Evolutionary conservation across 2,888 invertebrate genomes (phyloP).

Genomic region (Melieria crassipennis): DNA sequence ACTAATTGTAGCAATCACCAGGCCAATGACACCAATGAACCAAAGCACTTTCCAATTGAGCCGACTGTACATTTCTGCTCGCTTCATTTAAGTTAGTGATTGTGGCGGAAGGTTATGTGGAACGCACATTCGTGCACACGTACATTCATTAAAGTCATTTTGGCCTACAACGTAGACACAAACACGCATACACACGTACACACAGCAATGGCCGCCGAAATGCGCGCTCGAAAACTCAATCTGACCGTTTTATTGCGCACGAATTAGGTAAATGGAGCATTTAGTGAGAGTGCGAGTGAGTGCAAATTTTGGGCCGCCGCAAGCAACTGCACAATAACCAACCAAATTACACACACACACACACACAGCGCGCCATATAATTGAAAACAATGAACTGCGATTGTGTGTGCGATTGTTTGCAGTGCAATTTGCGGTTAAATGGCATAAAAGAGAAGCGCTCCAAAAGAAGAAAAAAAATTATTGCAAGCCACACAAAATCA

Average conservation of each 20-base stretch:
- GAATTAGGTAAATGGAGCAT: slow-evolving; percentile 36
- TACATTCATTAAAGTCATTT: background rate
- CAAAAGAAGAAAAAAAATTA: too few species aligned
- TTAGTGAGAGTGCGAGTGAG: slow-evolving; percentile 3
- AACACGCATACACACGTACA: slow-evolving; percentile 1
- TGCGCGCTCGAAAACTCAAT: slow-evolving; percentile 20
- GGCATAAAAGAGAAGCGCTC: background rate
- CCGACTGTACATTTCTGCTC: too few species aligned
- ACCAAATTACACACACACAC: slow-evolving; percentile 14
- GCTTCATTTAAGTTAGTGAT: too few species aligned
- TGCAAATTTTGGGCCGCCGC: background rate
- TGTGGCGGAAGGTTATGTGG: too few species aligned
- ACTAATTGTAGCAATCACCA: too few species aligned
- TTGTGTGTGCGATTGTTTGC: slow-evolving; percentile 20
- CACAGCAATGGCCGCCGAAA: slow-evolving; percentile 2
- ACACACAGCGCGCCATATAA: slow-evolving; percentile 12
- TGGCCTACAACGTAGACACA: background rate
- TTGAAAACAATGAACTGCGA: slow-evolving; percentile 20
- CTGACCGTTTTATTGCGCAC: slow-evolving; percentile 22
- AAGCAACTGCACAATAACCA: background rate
- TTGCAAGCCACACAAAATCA: too few species aligned
- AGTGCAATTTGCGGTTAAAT: slow-evolving; percentile 12
- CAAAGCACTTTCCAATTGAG: too few species aligned
- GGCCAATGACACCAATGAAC: too few species aligned
- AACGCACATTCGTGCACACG: background rate